Conservation (phyloP, 2,113 vertebrate species). For the Spheniscus mendiculus region DNA sequence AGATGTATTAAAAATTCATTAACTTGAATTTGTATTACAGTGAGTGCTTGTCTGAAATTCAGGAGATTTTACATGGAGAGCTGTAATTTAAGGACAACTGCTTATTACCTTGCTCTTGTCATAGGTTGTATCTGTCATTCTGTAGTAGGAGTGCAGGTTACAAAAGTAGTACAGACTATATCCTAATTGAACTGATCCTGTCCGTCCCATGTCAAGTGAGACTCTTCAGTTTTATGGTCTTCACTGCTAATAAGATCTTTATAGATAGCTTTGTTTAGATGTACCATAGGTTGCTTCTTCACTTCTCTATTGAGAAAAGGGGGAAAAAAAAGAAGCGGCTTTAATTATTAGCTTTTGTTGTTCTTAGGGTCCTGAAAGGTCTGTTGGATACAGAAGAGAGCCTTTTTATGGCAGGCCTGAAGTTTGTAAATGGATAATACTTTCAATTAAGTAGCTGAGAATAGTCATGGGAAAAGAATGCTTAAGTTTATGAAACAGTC, state of each 20-base stretch:
- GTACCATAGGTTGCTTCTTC: slow-evolving; percentile 56
- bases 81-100: slow-evolving; percentile 59
- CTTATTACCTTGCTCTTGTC: slow-evolving; percentile 64
- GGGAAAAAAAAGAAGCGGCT: not conserved
- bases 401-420: slow-evolving; percentile 74
- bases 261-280: slow-evolving; percentile 60
- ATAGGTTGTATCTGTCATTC: slow-evolving; percentile 1
- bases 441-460: slow-evolving; percentile 78
- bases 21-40: slow-evolving; percentile 67
- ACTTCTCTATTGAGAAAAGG: slow-evolving; percentile 54
- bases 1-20: slow-evolving; percentile 68
- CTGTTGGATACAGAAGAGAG: slow-evolving; percentile 73
- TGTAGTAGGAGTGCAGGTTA: slow-evolving; percentile 38
- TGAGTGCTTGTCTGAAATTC: slow-evolving; percentile 59
- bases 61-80: slow-evolving; percentile 49
- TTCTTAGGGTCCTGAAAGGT: slow-evolving; percentile 75
- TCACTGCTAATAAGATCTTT: slow-evolving; percentile 55
- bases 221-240: slow-evolving; percentile 63
- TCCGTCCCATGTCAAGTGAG: slow-evolving; percentile 28
- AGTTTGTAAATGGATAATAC: slow-evolving; percentile 82
- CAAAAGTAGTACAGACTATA: slow-evolving; percentile 32
- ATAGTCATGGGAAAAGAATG: slow-evolving; percentile 82
- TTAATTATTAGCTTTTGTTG: slow-evolving; percentile 82
- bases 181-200: slow-evolving; percentile 63
- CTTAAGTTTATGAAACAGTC: slow-evolving; percentile 80